Evolutionary conservation across 2,113 vertebrate genomes (phyloP), one percentile per base, ranked within the genome.

Genomic region (Glaucomys volans): DNA sequence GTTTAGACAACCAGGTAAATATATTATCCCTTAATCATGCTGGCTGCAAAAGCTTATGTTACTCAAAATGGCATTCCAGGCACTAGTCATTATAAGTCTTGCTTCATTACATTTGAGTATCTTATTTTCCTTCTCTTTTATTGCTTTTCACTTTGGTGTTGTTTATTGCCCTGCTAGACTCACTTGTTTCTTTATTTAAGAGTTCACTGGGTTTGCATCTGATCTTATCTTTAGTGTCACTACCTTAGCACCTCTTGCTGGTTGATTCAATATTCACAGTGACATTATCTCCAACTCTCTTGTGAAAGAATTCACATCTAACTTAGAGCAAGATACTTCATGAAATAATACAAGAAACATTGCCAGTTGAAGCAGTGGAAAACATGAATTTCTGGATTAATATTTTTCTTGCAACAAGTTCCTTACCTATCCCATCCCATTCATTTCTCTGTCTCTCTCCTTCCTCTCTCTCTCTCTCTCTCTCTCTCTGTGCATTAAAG

Each of bases 241-340:
- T 26, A 90, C 18, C 72, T 95, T 94, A 80, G 32, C 44, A 96
- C 90, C 57, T 95, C 67, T 91, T 95, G 59, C 81, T 22, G 26
- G 83, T 84, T 98, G 88, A 96, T 96, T 98, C 97, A 95, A 95
- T 97, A 98, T 95, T 97, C 86, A 96, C 52, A 80, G n/a, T 92
- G 92, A 86, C 93, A 97, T 97, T 96, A 97, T 95, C 87, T 96
- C 76, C 75, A 90, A 86, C 66, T 97, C 90, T 96, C 90, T 76
- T 67, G 95, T 83, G 92, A 95, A 57, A 83, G 87, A 97, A 95
- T 96, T 97, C 77, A 67, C 84, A 95, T 87, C 30, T 66, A 81
- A 72, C 84, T 85, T 95, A 90, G 47, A 92, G 80, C 69, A 88
- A 95, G 81, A 92, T 88, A 66, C 66, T 57, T 22, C 52, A 85